Evolutionary conservation across 2,113 vertebrate genomes (phyloP).

Genomic region (Dryoscopus gambensis): DNA sequence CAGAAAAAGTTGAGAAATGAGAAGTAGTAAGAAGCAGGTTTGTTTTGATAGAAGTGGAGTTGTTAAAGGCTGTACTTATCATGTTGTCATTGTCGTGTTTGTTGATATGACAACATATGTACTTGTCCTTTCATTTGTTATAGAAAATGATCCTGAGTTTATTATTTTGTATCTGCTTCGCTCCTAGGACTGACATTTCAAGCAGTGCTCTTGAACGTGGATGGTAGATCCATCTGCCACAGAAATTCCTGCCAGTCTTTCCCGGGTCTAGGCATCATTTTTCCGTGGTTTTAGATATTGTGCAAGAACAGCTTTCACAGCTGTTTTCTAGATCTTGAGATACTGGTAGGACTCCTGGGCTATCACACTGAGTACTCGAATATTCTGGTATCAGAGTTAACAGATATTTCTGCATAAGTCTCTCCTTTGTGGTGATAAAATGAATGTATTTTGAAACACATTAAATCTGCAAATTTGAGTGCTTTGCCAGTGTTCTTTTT

Average conservation of each 20-base stretch:
- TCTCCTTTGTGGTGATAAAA: slow-evolving; percentile 27
- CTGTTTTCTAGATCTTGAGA: background rate
- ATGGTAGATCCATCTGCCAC: background rate
- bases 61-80: background rate
- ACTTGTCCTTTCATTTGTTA: background rate
- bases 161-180: background rate
- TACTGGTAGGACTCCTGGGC: background rate
- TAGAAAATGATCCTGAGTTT: background rate
- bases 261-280: background rate
- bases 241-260: background rate
- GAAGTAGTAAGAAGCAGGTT: background rate
- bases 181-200: background rate
- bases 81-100: background rate
- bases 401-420: background rate
- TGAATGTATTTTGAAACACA: slow-evolving; percentile 57
- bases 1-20: background rate
- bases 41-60: background rate
- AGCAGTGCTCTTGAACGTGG: background rate
- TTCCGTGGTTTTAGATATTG: background rate
- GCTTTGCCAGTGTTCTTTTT: slow-evolving; percentile 60
- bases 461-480: slow-evolving; percentile 63
- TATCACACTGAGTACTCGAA: slow-evolving; percentile 6
- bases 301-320: slow-evolving; percentile 16
- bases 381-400: slow-evolving; percentile 5
- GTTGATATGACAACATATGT: background rate